Conservation (phyloP, 2,113 vertebrate species). For the Macroglossus sobrinus region DNA sequence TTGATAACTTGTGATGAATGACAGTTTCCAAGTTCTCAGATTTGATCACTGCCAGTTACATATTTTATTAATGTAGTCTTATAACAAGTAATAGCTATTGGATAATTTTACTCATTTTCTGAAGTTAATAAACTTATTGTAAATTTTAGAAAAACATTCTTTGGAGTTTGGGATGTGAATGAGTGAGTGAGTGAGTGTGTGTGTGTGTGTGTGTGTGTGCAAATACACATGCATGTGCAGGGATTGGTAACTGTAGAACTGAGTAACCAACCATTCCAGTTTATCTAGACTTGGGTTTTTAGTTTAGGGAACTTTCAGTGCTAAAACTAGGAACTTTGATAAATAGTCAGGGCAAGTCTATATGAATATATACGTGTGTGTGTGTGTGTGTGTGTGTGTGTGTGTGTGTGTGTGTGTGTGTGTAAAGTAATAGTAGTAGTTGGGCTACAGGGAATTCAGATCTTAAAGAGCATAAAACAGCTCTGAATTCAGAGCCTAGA, state of each 20-base stretch:
- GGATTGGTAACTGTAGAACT: neutral
- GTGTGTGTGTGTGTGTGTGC: neutral
- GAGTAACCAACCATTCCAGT: neutral
- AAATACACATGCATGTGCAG: constrained; percentile 25
- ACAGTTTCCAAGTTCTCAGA: constrained; percentile 40
- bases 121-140: constrained; percentile 46
- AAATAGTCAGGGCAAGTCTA: neutral
- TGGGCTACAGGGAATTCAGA: constrained; percentile 72
- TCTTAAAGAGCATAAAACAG: constrained; percentile 64
- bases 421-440: constrained; percentile 66
- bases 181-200: neutral
- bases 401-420: neutral
- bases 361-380: neutral
- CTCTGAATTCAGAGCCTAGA: constrained; percentile 74
- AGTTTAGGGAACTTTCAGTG: neutral
- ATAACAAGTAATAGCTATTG: neutral
- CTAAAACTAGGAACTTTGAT: neutral
- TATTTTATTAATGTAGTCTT: constrained; percentile 39
- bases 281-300: constrained; percentile 7
- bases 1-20: constrained; percentile 15
- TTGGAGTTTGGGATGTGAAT: constrained; percentile 22
- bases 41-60: constrained; percentile 13
- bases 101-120: neutral
- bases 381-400: no score
- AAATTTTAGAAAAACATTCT: constrained; percentile 60